Conservation (phyloP, 1,140 invertebrate species). For the Agrypnia vestita region DNA sequence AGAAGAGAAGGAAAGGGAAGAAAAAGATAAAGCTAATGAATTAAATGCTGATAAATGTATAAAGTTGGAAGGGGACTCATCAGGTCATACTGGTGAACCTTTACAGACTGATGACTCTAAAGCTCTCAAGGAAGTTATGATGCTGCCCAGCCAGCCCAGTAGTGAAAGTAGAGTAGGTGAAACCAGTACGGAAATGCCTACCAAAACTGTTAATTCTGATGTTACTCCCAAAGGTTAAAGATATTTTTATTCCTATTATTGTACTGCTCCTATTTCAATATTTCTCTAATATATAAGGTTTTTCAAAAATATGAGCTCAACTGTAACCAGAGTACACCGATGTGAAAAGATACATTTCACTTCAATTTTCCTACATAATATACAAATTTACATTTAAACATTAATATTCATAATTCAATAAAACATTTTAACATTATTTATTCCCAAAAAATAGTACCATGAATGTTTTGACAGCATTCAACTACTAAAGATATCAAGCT, state of each 20-base stretch:
- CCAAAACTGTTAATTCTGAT: neutral
- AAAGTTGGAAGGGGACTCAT: constrained; percentile 43
- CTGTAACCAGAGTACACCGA: neutral
- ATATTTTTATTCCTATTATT: constrained; percentile 13
- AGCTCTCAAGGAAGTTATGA: constrained; percentile 49
- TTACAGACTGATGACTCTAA: constrained; percentile 52
- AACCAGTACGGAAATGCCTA: neutral
- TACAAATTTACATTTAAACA: no score
- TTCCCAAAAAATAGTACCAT: no score
- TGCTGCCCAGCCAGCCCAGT: constrained; percentile 40
- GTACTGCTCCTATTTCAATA: neutral
- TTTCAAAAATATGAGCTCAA: no score
- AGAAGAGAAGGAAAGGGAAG: constrained; percentile 58
- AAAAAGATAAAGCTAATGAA: constrained; percentile 66
- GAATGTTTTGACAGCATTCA: no score
- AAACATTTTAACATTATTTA: no score
- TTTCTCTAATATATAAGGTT: no score
- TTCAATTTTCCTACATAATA: no score
- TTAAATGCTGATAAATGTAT: constrained; percentile 52
- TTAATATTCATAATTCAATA: no score
- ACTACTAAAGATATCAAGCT: no score
- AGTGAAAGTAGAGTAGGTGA: constrained; percentile 13
- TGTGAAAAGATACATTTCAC: neutral
- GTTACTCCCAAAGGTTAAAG: constrained; percentile 11
- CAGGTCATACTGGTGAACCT: constrained; percentile 5